Percentiles rank a stretch among this genome's conserved stretches.
Evolutionary conservation across 2,888 invertebrate species (phyloP).

Genomic region (Ormyrus labotus): DNA sequence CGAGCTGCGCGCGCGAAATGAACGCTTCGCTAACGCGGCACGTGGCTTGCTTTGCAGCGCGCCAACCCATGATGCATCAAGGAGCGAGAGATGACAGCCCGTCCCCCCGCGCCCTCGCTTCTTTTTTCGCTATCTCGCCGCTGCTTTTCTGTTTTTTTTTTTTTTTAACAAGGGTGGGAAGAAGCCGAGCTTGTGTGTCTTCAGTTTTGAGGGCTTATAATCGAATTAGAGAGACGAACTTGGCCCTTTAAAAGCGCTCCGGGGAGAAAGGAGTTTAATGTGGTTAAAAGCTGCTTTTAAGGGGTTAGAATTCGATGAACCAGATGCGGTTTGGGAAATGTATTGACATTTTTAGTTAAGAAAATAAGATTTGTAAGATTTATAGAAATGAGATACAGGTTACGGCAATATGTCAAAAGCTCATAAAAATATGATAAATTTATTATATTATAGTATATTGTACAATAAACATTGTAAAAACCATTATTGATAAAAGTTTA

Average conservation of each 20-base stretch:
- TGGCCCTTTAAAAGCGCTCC: background rate
- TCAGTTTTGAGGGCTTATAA: conserved; percentile 34
- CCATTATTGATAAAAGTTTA: too few species aligned
- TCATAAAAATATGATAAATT: too few species aligned
- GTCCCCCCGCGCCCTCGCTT: background rate
- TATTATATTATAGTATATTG: too few species aligned
- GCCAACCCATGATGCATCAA: conserved; percentile 21
- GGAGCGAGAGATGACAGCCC: conserved; percentile 44
- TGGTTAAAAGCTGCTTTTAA: background rate
- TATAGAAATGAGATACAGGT: too few species aligned
- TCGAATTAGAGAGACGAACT: conserved; percentile 24
- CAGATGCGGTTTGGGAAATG: too few species aligned
- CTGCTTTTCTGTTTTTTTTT: too few species aligned
- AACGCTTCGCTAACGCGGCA: conserved; percentile 52
- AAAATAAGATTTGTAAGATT: too few species aligned
- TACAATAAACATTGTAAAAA: too few species aligned
- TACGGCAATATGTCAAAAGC: too few species aligned
- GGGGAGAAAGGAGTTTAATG: conserved; percentile 1
- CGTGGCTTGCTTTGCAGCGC: conserved; percentile 28
- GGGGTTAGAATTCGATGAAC: too few species aligned
- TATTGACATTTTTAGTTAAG: too few species aligned
- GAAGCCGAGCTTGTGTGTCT: conserved; percentile 10
- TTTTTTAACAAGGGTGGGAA: background rate
- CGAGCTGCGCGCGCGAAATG: conserved; percentile 36
- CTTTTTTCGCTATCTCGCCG: too few species aligned